Percentiles rank a stretch among this genome's conserved stretches.
phyloP scores from a whole-genome alignment of 2,797 vertebrate species.

The Synaphobranchus kaupii region DNA sequence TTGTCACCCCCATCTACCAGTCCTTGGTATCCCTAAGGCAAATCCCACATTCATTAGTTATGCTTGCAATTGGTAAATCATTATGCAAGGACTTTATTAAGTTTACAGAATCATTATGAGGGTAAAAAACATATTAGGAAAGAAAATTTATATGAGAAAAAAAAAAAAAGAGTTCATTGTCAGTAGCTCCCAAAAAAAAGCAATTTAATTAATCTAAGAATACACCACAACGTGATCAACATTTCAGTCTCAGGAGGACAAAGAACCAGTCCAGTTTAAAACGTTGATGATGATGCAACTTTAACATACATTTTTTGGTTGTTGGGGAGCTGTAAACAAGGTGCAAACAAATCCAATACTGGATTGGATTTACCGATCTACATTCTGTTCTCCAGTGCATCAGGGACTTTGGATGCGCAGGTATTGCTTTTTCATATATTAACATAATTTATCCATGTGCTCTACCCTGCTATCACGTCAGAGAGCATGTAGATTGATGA shows the following conservation, averaged over 20 bases:
- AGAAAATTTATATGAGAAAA: too few species aligned
- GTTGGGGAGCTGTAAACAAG: too few species aligned
- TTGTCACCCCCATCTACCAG: conserved; percentile 93
- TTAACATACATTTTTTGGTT: too few species aligned
- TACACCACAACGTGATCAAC: background rate
- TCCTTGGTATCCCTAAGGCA: conserved; percentile 88
- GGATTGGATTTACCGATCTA: too few species aligned
- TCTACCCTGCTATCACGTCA: background rate
- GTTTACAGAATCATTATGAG: background rate
- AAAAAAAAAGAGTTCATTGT: background rate
- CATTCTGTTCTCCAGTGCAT: background rate
- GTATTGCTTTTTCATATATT: background rate
- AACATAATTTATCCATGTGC: background rate
- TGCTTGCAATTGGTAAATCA: background rate
- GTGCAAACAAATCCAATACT: too few species aligned
- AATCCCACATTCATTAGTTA: background rate
- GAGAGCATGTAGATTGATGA: background rate
- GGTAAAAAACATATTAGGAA: background rate
- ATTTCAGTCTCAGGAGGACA: background rate
- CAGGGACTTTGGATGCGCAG: background rate
- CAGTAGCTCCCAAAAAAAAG: background rate
- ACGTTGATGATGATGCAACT: too few species aligned
- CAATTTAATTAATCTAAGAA: background rate
- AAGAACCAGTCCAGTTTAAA: too few species aligned
- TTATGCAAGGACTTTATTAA: background rate